phyloP scores from a whole-genome alignment of 2,888 invertebrate genomes.

The Drosophila neoperkinsi region DNA sequence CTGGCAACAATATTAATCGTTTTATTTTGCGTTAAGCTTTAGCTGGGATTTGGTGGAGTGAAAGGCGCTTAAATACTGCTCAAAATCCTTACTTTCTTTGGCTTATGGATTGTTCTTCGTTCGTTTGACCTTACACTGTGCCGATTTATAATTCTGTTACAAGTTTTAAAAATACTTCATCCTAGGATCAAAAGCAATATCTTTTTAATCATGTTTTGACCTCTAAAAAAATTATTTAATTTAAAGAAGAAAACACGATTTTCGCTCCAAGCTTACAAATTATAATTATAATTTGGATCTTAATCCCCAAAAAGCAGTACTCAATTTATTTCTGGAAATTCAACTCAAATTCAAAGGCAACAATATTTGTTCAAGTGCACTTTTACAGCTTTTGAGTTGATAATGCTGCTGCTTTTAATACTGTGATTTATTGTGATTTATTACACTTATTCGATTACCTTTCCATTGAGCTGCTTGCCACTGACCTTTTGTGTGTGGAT shows the following conservation, averaged over 20 bases:
- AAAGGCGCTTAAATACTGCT: constrained; percentile 4
- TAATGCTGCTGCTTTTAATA: not conserved
- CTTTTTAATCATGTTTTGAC: not conserved
- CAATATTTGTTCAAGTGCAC: not conserved
- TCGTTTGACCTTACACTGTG: constrained; percentile 5
- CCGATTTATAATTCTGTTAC: not conserved
- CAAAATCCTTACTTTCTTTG: not conserved
- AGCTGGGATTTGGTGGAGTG: constrained; percentile 14
- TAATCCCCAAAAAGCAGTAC: not conserved
- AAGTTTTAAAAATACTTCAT: not conserved
- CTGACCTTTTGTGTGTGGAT: not conserved
- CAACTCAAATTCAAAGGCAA: not conserved
- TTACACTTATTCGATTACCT: not conserved
- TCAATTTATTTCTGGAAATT: not conserved
- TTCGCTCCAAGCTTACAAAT: not conserved
- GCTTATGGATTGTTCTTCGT: not conserved
- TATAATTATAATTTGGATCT: not conserved
- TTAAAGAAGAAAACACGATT: not conserved
- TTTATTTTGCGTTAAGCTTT: constrained; percentile 4
- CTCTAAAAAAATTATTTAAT: not conserved
- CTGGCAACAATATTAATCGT: constrained; percentile 30
- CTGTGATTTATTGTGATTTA: not conserved
- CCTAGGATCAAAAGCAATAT: not conserved
- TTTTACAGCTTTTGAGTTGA: not conserved
- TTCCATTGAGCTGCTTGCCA: not conserved